Percentiles rank a stretch among this genome's conserved stretches.
Conservation (phyloP, 1,140 invertebrate genomes). For the Procambarus clarkii region DNA sequence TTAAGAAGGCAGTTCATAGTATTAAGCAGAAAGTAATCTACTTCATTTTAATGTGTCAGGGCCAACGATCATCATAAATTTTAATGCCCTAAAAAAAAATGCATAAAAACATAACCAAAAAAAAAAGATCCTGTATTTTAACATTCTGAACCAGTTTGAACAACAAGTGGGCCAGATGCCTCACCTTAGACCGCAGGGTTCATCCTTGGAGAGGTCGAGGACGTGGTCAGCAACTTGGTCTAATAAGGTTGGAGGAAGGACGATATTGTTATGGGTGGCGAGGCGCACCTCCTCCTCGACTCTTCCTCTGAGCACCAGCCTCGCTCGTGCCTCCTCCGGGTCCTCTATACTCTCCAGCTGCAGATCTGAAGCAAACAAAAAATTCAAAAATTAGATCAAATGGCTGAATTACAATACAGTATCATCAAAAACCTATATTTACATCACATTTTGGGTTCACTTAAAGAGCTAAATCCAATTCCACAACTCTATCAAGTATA, state of each 20-base stretch:
- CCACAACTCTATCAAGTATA: too few relatives aligned
- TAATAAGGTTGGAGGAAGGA: conserved; percentile 35
- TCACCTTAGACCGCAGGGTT: conserved; percentile 61
- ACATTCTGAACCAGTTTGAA: too few relatives aligned
- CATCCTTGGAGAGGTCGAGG: conserved; percentile 38
- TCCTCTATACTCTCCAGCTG: conserved; percentile 18
- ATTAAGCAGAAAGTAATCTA: too few relatives aligned
- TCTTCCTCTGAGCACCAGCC: conserved; percentile 39
- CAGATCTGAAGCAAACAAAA: neutral
- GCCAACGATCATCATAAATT: neutral
- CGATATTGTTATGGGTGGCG: conserved; percentile 39
- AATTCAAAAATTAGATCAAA: neutral
- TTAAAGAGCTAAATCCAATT: too few relatives aligned
- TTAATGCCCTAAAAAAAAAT: neutral
- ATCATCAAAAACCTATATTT: too few relatives aligned
- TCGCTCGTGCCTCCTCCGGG: conserved; percentile 26
- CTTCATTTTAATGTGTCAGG: too few relatives aligned
- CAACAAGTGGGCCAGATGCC: neutral
- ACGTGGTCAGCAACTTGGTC: conserved; percentile 61
- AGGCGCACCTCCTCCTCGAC: conserved; percentile 50
- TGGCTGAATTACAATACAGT: too few relatives aligned
- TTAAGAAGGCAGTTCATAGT: too few relatives aligned
- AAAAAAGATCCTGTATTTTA: too few relatives aligned
- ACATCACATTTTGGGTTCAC: too few relatives aligned
- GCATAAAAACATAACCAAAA: too few relatives aligned